These are phyloP conservation scores for Ecliptopera silaceata DNA, from an alignment of 2,888 invertebrate genomes.

Conservation along the genomic window DNA sequence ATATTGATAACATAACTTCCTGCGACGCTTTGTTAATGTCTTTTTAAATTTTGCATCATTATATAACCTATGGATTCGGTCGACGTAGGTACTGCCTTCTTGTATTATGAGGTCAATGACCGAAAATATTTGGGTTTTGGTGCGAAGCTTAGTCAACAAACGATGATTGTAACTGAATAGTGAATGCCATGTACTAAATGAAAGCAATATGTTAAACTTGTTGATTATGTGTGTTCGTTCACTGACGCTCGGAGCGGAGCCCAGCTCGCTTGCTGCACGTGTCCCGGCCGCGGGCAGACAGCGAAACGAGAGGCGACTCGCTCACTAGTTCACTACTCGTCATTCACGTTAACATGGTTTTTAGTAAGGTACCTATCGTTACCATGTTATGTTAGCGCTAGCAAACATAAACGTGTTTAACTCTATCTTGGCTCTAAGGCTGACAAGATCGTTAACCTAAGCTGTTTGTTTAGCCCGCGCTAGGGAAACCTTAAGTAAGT, in stretches of 20 bases:
- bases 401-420: slow-evolving; percentile 50
- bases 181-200: slow-evolving; percentile 41
- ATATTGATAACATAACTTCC: background rate
- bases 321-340: slow-evolving; percentile 39
- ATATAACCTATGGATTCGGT: background rate
- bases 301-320: slow-evolving; percentile 56
- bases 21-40: background rate
- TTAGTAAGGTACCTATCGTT: slow-evolving; percentile 45
- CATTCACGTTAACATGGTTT: slow-evolving; percentile 68
- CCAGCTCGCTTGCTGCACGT: slow-evolving; percentile 62
- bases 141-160: slow-evolving; percentile 13
- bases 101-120: slow-evolving; percentile 7
- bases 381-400: slow-evolving; percentile 44
- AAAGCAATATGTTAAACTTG: slow-evolving; percentile 59
- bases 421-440: slow-evolving; percentile 37
- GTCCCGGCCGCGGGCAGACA: slow-evolving; percentile 63
- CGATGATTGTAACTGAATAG: background rate
- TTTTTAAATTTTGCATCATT: background rate
- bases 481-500: slow-evolving; percentile 59
- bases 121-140: background rate
- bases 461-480: slow-evolving; percentile 46
- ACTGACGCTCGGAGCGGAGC: slow-evolving; percentile 39
- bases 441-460: slow-evolving; percentile 5
- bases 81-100: too few species aligned
- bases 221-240: slow-evolving; percentile 51